These are phyloP conservation scores for Martes martes DNA, from an alignment of 2,113 vertebrate genomes.

Conservation along the genomic window DNA sequence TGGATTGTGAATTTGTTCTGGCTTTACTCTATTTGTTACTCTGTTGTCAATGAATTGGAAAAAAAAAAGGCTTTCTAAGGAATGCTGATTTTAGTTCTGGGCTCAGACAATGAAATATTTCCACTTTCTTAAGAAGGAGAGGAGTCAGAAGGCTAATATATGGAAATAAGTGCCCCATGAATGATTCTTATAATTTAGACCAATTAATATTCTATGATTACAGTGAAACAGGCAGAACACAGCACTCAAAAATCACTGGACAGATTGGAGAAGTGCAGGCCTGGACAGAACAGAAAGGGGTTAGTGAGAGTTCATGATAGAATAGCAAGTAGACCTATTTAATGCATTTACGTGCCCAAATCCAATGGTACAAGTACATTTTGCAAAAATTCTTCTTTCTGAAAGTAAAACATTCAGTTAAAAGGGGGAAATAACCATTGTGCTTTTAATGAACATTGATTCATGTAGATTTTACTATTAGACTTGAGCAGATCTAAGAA, in stretches of 20 bases:
- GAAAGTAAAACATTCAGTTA: conserved; percentile 34
- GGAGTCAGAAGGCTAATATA: conserved; percentile 59
- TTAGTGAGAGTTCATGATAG: conserved; percentile 58
- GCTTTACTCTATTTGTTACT: neutral
- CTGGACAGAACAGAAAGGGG: conserved; percentile 28
- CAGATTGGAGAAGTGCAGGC: conserved; percentile 42
- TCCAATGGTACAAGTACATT: conserved; percentile 16
- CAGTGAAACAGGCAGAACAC: conserved; percentile 63
- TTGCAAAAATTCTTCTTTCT: conserved; percentile 14
- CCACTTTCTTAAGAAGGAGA: neutral
- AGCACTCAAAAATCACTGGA: conserved; percentile 61
- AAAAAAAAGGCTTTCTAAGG: neutral
- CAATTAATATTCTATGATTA: conserved; percentile 79
- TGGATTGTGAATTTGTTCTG: neutral
- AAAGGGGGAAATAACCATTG: neutral
- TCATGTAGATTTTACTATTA: conserved; percentile 3
- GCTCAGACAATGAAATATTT: conserved; percentile 9
- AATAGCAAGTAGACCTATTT: conserved; percentile 23
- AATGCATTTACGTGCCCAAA: conserved; percentile 32
- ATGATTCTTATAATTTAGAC: conserved; percentile 67
- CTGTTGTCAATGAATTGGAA: neutral
- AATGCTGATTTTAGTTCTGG: neutral
- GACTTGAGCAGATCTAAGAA: conserved; percentile 32
- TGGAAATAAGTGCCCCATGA: conserved; percentile 55
- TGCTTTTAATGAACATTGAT: conserved; percentile 12